Evolutionary conservation across 2,113 vertebrate genomes (phyloP).

Genomic region (Sprattus sprattus): DNA sequence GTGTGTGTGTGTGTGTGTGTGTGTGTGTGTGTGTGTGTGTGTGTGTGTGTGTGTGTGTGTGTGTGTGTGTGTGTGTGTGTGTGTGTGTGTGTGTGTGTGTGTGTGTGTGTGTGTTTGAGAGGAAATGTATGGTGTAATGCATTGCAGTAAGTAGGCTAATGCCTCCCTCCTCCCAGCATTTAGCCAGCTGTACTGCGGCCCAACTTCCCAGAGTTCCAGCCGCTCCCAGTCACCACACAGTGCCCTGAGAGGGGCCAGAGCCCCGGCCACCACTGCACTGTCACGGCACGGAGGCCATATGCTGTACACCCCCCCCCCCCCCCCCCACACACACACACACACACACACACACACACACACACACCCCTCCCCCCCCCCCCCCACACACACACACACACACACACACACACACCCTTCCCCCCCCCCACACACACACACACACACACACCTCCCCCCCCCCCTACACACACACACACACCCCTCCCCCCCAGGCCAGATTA

Average conservation of each 20-base stretch:
- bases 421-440: not conserved
- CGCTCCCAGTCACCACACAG: too few species aligned
- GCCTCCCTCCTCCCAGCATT: not conserved
- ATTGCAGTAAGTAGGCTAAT: not conserved
- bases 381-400: not conserved
- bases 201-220: not conserved
- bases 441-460: not conserved
- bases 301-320: not conserved
- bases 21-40: too few species aligned
- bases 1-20: not conserved
- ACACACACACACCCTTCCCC: not conserved
- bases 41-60: too few species aligned
- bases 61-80: too few species aligned
- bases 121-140: not conserved
- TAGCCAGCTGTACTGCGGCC: not conserved
- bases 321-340: conserved; percentile 1
- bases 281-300: too few species aligned
- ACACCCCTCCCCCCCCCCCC: not conserved
- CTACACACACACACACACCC: too few species aligned
- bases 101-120: too few species aligned
- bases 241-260: too few species aligned
- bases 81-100: too few species aligned
- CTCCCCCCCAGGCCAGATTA: not conserved
- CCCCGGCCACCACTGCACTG: too few species aligned
- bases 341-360: not conserved